phyloP scores from a whole-genome alignment of 2,888 invertebrate genomes.

The Ormyrus labotus region DNA sequence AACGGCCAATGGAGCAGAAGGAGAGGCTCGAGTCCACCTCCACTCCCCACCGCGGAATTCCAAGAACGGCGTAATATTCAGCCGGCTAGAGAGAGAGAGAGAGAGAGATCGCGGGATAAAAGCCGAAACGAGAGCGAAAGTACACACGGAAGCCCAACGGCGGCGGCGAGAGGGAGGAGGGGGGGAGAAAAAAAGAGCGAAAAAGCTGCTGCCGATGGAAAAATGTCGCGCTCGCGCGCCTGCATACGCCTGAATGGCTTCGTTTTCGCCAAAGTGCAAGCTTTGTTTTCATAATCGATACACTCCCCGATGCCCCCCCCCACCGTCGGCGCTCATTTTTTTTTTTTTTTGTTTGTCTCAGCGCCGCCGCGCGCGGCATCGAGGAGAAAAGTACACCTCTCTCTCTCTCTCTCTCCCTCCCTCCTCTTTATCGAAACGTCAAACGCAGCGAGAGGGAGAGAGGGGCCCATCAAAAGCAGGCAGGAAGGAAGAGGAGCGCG shows the following conservation, averaged over 20 bases:
- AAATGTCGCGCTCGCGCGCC: slow-evolving; percentile 31
- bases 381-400: slow-evolving; percentile 23
- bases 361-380: background rate
- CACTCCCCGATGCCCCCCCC: background rate
- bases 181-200: background rate
- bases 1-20: background rate
- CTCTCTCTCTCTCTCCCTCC: background rate
- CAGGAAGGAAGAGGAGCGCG: background rate
- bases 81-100: too few relatives aligned
- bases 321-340: background rate
- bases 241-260: slow-evolving; percentile 39
- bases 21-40: background rate
- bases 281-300: slow-evolving; percentile 59
- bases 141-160: slow-evolving; percentile 6
- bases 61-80: slow-evolving; percentile 9
- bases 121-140: slow-evolving; percentile 41
- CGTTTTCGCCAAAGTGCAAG: slow-evolving; percentile 53
- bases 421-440: slow-evolving; percentile 72
- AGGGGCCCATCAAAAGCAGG: slow-evolving; percentile 43
- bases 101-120: background rate
- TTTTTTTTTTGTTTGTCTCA: slow-evolving; percentile 33
- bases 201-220: slow-evolving; percentile 16
- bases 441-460: slow-evolving; percentile 62
- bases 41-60: background rate
- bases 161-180: background rate